phyloP scores from a whole-genome alignment of 1,140 invertebrate species.

The Diuraphis noxia region DNA sequence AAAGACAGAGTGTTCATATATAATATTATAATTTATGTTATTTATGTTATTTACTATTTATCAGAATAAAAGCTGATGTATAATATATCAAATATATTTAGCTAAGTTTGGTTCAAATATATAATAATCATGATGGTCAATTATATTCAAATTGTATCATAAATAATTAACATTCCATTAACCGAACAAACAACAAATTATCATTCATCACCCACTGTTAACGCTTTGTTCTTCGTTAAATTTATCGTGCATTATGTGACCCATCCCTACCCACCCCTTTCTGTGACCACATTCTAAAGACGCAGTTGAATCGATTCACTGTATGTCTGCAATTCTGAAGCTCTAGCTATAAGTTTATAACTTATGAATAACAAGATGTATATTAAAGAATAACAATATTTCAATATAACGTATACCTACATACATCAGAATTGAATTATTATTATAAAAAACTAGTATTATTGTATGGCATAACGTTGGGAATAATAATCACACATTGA shows the following conservation, averaged over 20 bases:
- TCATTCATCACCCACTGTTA: neutral
- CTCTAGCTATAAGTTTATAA: neutral
- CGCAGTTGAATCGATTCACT: neutral
- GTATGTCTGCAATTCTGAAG: neutral
- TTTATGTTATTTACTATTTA: neutral
- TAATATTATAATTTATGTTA: too few species aligned
- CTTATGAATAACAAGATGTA: neutral
- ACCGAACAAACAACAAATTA: neutral
- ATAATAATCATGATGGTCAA: neutral
- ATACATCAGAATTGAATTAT: neutral
- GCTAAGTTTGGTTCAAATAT: neutral
- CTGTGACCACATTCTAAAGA: neutral
- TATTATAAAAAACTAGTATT: neutral
- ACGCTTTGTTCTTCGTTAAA: neutral
- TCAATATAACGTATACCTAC: neutral
- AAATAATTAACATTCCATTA: conserved; percentile 12
- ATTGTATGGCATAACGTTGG: neutral
- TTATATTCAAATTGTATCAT: neutral
- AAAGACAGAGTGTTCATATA: too few species aligned
- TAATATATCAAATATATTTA: neutral
- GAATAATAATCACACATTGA: neutral
- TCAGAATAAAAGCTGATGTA: too few species aligned
- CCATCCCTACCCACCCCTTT: neutral
- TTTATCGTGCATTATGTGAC: neutral
- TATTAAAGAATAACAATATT: neutral